Evolutionary conservation across 1,140 invertebrate species (phyloP).

Genomic region (Aphaenogaster ashmeadi): DNA sequence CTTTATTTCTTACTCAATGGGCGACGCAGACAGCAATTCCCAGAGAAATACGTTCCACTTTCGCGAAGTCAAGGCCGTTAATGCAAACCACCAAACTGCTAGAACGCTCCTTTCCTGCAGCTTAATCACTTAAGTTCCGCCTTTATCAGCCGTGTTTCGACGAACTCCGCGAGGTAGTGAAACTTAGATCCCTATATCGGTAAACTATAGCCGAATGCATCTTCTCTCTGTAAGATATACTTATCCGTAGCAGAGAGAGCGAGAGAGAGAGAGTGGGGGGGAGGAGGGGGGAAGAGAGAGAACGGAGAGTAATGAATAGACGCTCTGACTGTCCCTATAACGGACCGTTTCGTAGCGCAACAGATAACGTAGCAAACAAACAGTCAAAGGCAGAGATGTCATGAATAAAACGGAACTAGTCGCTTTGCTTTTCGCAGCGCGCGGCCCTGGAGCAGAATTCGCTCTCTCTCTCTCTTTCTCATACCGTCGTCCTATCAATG

Average conservation of each 20-base stretch:
- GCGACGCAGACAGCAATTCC: conserved; percentile 76
- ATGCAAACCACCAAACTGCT: conserved; percentile 77
- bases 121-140: conserved; percentile 77
- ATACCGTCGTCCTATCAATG: conserved; percentile 5
- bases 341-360: conserved; percentile 33
- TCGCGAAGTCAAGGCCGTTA: conserved; percentile 75
- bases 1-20: conserved; percentile 77
- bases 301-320: conserved; percentile 31
- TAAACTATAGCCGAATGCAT: conserved; percentile 44
- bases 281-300: neutral
- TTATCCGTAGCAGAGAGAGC: conserved; percentile 9
- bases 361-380: conserved; percentile 42
- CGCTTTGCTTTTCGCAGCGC: conserved; percentile 2
- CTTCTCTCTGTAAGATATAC: conserved; percentile 42
- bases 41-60: conserved; percentile 75
- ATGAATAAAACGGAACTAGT: conserved; percentile 26
- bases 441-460: conserved; percentile 20
- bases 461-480: too few relatives aligned
- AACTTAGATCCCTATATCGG: conserved; percentile 59
- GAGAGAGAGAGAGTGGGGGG: neutral
- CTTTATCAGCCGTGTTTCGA: conserved; percentile 74
- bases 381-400: conserved; percentile 12
- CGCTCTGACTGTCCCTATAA: neutral
- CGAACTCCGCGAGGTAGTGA: conserved; percentile 44
- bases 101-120: conserved; percentile 74